Base-by-base conservation (phyloP, 2,113 vertebrate species). In the Pardalotus punctatus region DNA sequence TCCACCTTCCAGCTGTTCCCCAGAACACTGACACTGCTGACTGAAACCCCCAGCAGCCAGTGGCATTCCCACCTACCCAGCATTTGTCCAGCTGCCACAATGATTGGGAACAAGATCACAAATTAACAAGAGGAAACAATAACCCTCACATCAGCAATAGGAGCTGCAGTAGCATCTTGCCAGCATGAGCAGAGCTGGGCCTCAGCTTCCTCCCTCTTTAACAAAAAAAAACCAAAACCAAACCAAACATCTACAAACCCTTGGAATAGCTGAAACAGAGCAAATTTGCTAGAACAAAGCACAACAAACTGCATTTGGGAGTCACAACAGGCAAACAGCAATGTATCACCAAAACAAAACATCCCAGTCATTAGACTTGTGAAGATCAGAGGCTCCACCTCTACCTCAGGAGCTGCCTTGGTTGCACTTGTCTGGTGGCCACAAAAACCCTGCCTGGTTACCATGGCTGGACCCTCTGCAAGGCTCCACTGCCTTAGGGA, bases 281-380 rank as follows among this genome's bases (percentile, higher is more conserved):
- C 19, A 64, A 27, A 40, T 72, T 53, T 90, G 24, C 36, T 71
- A 35, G 53, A 57, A 72, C 38, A 69, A 88, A 88, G 12, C 10
- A n/a, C 28, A 42, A 24, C 18, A 56, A 56, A 45, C 19, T 56
- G 24, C 21, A 10, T 21, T 62, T 51, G 53, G 69, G 23, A 73
- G n/a, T 36, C 28, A 67, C 4, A 53, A 36, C 0, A 51, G 43
- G 67, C 14, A 66, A 78, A 38, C 3, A 86, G 7, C 33, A 67
- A 76, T 29, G 7, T 14, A 54, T 29, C 9, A 12, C 29, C 0
- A 1, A 78, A 83, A 77, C 20, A 35, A 70, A 86, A 22, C 29
- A 22, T 12, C 38, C 28, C 51, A 28, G 2, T 11, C 1, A 2
- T 24, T 78, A n/a, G 24, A 48, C 7, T 79, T 28, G 14, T 0